These are phyloP conservation scores for Drosophila neonasuta DNA, from an alignment of 2,888 invertebrate species.

Conservation along the genomic window DNA sequence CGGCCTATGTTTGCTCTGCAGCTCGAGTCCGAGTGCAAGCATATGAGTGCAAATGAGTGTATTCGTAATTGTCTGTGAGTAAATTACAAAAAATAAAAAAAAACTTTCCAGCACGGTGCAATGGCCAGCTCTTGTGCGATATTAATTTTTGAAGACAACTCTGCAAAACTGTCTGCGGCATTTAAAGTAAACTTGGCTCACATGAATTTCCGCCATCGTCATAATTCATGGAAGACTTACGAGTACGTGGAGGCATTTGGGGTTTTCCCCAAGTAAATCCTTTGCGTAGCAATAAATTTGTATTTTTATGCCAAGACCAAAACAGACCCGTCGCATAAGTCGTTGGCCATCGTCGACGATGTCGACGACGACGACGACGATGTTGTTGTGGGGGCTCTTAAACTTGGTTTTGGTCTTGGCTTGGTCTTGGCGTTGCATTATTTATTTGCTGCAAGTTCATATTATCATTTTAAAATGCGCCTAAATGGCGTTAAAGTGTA, in stretches of 20 bases:
- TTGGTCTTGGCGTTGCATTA: conserved; percentile 34
- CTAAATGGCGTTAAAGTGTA: conserved; percentile 57
- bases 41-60: conserved; percentile 38
- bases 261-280: conserved; percentile 38
- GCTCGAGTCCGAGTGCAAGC: conserved; percentile 17
- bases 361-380: too few relatives aligned
- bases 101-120: too few relatives aligned
- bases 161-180: conserved; percentile 5
- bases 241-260: conserved; percentile 4
- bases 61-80: conserved; percentile 55
- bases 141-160: conserved; percentile 7
- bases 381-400: too few relatives aligned
- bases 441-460: conserved; percentile 41
- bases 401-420: not conserved
- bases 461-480: conserved; percentile 62
- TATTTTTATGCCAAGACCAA: conserved; percentile 28
- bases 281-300: conserved; percentile 48
- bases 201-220: conserved; percentile 3
- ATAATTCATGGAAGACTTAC: conserved; percentile 21
- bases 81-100: conserved; percentile 15
- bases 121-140: not conserved
- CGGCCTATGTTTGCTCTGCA: conserved; percentile 18
- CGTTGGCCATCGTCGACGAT: not conserved
- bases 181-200: conserved; percentile 22
- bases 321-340: conserved; percentile 3